Evolutionary conservation across 2,113 vertebrate genomes (phyloP).

Genomic region (Thalassoma bifasciatum): DNA sequence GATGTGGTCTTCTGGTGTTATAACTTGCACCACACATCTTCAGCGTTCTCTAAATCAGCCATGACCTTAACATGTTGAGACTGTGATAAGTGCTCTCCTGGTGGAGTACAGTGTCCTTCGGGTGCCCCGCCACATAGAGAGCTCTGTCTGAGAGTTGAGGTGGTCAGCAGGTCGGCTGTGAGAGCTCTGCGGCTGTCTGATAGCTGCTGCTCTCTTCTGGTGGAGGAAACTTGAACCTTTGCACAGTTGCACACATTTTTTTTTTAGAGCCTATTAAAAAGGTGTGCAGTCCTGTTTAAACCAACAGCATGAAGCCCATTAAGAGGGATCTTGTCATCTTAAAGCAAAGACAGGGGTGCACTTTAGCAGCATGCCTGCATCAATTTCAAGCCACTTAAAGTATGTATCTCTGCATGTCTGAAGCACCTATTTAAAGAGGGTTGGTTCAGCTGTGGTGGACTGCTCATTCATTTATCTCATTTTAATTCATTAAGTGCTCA

Average conservation of each 20-base stretch:
- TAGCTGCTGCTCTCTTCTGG: slow-evolving; percentile 23
- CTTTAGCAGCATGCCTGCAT: slow-evolving; percentile 21
- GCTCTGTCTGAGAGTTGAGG: slow-evolving; percentile 25
- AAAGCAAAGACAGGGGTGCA: slow-evolving; percentile 10
- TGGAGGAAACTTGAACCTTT: slow-evolving; percentile 29
- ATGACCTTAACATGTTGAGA: slow-evolving; percentile 20
- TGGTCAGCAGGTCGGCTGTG: slow-evolving; percentile 48
- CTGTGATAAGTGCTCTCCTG: slow-evolving; percentile 10
- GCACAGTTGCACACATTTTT: background rate
- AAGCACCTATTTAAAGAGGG: slow-evolving; percentile 44
- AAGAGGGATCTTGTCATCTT: slow-evolving; percentile 8
- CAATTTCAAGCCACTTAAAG: slow-evolving; percentile 29
- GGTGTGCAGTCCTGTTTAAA: background rate
- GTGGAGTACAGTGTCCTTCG: slow-evolving; percentile 2
- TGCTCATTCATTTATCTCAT: slow-evolving; percentile 56
- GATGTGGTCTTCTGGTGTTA: background rate
- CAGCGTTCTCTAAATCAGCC: slow-evolving; percentile 1
- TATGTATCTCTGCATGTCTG: slow-evolving; percentile 20
- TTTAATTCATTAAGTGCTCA: slow-evolving; percentile 44
- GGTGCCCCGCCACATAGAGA: slow-evolving; percentile 7
- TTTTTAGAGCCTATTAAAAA: slow-evolving; percentile 20
- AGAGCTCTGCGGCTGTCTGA: slow-evolving; percentile 41
- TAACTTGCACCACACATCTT: background rate
- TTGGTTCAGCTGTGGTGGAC: slow-evolving; percentile 25
- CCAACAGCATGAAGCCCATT: background rate